phyloP scores from a whole-genome alignment of 2,797 vertebrate genomes.

The Peromyscus eremicus region DNA sequence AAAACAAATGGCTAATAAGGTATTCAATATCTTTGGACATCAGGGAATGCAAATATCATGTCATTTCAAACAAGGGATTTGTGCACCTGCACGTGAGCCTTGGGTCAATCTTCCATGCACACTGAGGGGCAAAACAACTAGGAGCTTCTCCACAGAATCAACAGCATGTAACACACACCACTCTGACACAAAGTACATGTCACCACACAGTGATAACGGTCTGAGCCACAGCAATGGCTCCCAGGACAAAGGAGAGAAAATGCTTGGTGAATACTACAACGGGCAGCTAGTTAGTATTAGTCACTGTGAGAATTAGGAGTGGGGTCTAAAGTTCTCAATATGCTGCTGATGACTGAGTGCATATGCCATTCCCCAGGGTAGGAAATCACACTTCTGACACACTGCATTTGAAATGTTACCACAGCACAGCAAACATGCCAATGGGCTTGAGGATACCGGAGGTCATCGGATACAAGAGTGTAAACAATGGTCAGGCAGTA shows the following conservation, averaged over 20 bases:
- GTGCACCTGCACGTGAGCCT: neutral
- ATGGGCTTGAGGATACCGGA: neutral
- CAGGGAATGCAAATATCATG: neutral
- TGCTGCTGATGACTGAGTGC: neutral
- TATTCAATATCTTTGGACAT: neutral
- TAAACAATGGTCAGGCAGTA: neutral
- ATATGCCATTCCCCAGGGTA: neutral
- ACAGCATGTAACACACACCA: neutral
- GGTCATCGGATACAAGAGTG: neutral
- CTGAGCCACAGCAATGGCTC: neutral
- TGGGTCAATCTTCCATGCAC: neutral
- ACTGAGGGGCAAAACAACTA: neutral
- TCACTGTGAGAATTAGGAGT: neutral
- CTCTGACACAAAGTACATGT: neutral
- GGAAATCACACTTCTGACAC: neutral
- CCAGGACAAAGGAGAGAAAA: neutral
- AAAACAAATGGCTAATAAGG: neutral
- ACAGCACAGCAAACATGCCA: neutral
- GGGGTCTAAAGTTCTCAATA: neutral
- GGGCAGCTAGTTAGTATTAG: neutral
- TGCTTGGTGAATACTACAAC: neutral
- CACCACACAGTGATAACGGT: neutral
- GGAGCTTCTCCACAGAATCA: conserved; percentile 15
- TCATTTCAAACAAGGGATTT: neutral
- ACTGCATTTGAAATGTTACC: neutral